Evolutionary conservation across 2,797 vertebrate genomes (phyloP).

Genomic region (Platalea minor): DNA sequence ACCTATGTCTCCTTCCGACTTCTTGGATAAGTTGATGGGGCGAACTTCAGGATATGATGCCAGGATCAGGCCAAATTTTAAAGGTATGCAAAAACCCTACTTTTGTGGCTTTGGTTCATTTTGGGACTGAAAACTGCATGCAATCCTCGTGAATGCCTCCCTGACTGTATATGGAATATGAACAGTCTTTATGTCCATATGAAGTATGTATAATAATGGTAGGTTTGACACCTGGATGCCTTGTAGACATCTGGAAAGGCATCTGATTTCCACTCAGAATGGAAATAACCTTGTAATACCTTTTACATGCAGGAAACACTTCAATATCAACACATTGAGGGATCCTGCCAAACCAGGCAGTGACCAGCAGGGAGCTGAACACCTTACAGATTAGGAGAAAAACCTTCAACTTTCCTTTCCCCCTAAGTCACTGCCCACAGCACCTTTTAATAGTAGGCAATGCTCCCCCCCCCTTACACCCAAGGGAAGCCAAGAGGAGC

Average conservation of each 20-base stretch:
- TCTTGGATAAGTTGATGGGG: constrained; percentile 98
- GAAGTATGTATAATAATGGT: background rate
- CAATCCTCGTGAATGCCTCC: background rate
- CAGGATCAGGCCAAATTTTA: constrained; percentile 98
- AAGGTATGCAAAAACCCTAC: constrained; percentile 81
- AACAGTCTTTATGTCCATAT: background rate
- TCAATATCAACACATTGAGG: background rate
- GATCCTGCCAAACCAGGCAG: background rate
- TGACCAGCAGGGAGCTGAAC: background rate
- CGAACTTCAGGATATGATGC: constrained; percentile 97
- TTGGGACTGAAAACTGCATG: background rate
- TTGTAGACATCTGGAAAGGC: background rate
- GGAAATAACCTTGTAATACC: background rate
- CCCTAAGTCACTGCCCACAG: background rate
- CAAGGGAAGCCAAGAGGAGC: background rate
- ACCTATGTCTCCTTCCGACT: constrained; percentile 96
- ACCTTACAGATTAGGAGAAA: background rate
- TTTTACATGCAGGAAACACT: background rate
- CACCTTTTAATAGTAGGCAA: background rate
- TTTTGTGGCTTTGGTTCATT: background rate
- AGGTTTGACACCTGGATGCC: background rate
- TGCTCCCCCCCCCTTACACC: background rate
- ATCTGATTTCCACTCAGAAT: background rate
- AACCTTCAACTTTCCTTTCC: background rate
- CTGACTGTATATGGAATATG: background rate